Percentiles rank a stretch among this genome's conserved stretches.
Evolutionary conservation across 2,888 invertebrate genomes (phyloP).

Genomic region (Drosophila neotestacea): DNA sequence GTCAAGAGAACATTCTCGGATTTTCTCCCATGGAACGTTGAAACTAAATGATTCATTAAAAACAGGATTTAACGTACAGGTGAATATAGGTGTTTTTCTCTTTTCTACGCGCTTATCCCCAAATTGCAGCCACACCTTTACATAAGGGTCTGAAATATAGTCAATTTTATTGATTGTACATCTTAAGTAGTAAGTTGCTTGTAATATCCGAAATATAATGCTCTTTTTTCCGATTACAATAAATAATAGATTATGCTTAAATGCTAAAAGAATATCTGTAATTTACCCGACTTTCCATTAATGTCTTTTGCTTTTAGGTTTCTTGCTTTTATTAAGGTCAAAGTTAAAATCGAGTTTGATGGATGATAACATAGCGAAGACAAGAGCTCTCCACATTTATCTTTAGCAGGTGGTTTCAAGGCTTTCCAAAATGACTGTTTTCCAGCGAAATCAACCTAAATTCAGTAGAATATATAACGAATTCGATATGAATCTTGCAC

Average conservation of each 20-base stretch:
- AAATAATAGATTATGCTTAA: not conserved
- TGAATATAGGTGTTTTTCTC: constrained; percentile 97
- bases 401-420: constrained; percentile 95
- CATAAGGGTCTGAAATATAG: constrained; percentile 94
- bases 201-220: too few species aligned
- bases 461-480: not conserved
- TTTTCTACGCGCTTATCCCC: constrained; percentile 98
- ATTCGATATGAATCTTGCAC: not conserved
- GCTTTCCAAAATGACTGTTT: constrained; percentile 98
- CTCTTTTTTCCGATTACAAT: too few species aligned
- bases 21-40: constrained; percentile 98
- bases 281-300: constrained; percentile 95
- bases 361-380: constrained; percentile 98
- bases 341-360: constrained; percentile 95
- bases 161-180: not conserved
- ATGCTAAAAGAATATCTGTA: not conserved
- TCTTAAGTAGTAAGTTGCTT: too few species aligned
- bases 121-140: constrained; percentile 98
- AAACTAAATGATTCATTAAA: constrained; percentile 98
- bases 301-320: constrained; percentile 98
- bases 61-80: constrained; percentile 96
- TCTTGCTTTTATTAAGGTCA: constrained; percentile 95
- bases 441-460: constrained; percentile 90
- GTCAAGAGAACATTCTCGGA: constrained; percentile 96
- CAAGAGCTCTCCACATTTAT: constrained; percentile 96